phyloP scores from a whole-genome alignment of 2,888 invertebrate species.

The Sphaeridia pumilis region DNA sequence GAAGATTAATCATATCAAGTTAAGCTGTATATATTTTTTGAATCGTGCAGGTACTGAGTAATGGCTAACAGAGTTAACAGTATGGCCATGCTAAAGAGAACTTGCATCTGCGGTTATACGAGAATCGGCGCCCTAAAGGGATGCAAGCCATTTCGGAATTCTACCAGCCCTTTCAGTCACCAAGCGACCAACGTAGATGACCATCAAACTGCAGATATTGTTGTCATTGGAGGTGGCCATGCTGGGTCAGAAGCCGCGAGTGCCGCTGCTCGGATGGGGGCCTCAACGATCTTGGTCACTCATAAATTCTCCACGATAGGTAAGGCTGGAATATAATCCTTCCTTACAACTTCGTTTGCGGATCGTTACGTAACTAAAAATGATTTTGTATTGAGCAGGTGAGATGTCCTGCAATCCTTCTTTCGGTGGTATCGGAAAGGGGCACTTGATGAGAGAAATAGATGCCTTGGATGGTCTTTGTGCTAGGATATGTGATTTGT shows the following conservation, averaged over 20 bases:
- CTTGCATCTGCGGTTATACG: too few species aligned
- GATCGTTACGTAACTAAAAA: too few species aligned
- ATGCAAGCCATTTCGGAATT: too few species aligned
- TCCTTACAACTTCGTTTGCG: not conserved
- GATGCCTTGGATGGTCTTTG: constrained; percentile 82
- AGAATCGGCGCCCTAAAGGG: too few species aligned
- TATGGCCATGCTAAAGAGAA: too few species aligned
- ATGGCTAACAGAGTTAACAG: too few species aligned
- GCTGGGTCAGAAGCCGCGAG: constrained; percentile 79
- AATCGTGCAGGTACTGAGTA: too few species aligned
- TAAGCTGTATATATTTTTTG: too few species aligned
- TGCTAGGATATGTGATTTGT: constrained; percentile 63
- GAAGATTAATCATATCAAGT: too few species aligned
- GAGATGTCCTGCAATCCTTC: constrained; percentile 92
- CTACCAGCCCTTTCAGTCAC: too few species aligned
- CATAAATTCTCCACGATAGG: constrained; percentile 74
- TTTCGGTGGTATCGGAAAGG: constrained; percentile 86
- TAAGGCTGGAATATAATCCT: constrained; percentile 36
- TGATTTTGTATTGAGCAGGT: constrained; percentile 46
- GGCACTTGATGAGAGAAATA: constrained; percentile 72
- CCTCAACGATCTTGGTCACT: constrained; percentile 63
- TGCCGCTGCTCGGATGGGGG: constrained; percentile 72
- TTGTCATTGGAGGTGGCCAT: constrained; percentile 82
- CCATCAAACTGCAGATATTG: constrained; percentile 52
- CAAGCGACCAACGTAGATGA: too few species aligned